Percentiles rank a stretch among this genome's conserved stretches.
phyloP scores from a whole-genome alignment of 2,888 invertebrate species.

The Meloe dianella region DNA sequence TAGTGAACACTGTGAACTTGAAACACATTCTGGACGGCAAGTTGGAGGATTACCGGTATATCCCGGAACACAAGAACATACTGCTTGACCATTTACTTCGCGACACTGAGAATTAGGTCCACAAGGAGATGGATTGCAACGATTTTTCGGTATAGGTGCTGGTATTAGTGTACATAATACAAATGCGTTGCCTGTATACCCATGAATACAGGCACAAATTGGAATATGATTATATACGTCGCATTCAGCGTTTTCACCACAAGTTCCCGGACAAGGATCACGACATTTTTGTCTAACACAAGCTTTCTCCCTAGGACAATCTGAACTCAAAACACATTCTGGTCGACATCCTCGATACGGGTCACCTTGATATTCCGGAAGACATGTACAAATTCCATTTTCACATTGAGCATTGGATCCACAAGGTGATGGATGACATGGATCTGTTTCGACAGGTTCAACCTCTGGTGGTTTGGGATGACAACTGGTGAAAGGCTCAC shows the following conservation, averaged over 20 bases:
- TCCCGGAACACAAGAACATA: constrained; percentile 71
- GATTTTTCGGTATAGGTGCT: constrained; percentile 52
- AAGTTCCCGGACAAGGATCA: constrained; percentile 72
- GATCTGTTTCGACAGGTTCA: constrained; percentile 58
- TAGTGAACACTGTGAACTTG: constrained; percentile 73
- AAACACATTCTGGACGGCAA: constrained; percentile 77
- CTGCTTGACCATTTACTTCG: constrained; percentile 66
- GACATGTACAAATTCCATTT: constrained; percentile 68
- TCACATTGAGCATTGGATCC: constrained; percentile 69
- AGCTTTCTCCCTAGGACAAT: constrained; percentile 67
- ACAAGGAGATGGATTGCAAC: constrained; percentile 76
- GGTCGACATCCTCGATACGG: constrained; percentile 71
- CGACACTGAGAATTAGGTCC: constrained; percentile 65
- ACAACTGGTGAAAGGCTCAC: constrained; percentile 63
- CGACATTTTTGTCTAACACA: constrained; percentile 71
- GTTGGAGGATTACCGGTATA: constrained; percentile 79
- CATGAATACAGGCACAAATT: constrained; percentile 71
- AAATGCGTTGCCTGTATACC: constrained; percentile 66
- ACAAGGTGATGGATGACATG: constrained; percentile 78
- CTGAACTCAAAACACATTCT: constrained; percentile 70
- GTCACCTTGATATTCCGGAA: constrained; percentile 68
- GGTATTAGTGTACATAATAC: constrained; percentile 30
- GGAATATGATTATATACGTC: constrained; percentile 73
- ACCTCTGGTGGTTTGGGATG: constrained; percentile 33
- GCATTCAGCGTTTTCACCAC: constrained; percentile 71